Percentiles rank a stretch among this genome's conserved stretches.
These are phyloP conservation scores for Oryzias celebensis DNA, from an alignment of 2,113 vertebrate species.

Conservation along the genomic window DNA sequence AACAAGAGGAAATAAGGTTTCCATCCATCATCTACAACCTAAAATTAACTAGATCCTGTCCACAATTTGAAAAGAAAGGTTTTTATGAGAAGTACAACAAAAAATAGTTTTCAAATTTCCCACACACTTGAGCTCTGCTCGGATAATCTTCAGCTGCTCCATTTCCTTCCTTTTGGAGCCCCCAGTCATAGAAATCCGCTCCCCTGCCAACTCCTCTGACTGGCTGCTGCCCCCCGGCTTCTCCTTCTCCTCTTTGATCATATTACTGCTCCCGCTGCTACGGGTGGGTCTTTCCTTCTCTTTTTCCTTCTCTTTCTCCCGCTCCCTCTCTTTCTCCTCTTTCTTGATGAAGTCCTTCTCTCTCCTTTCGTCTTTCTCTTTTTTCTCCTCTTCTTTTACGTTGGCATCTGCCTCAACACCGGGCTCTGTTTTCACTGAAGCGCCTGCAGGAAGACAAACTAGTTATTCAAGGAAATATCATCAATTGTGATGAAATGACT, in stretches of 20 bases:
- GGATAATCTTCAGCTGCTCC: constrained; percentile 87
- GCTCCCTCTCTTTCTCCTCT: constrained; percentile 83
- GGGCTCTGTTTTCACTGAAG: constrained; percentile 74
- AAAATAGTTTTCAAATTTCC: not conserved
- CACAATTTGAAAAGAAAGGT: too few species aligned
- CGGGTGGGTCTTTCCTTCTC: constrained; percentile 84
- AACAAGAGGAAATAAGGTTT: not conserved
- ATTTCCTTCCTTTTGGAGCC: constrained; percentile 84
- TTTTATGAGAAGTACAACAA: too few species aligned
- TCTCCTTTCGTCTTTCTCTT: constrained; percentile 83
- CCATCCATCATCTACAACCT: too few species aligned
- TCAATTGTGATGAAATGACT: too few species aligned
- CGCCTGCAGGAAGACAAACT: constrained; percentile 31
- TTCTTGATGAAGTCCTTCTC: constrained; percentile 79
- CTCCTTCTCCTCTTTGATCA: constrained; percentile 77
- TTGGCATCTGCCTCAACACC: constrained; percentile 68
- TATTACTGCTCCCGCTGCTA: constrained; percentile 35
- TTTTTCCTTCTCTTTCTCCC: constrained; percentile 76
- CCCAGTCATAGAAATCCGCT: constrained; percentile 71
- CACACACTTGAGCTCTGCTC: constrained; percentile 89
- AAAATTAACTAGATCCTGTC: too few species aligned
- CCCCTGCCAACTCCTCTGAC: constrained; percentile 64
- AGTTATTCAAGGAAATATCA: too few species aligned
- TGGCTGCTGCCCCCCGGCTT: constrained; percentile 71
- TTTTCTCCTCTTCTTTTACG: constrained; percentile 85